Conservation (phyloP, 2,113 vertebrate genomes). For the Anguilla japonica region DNA sequence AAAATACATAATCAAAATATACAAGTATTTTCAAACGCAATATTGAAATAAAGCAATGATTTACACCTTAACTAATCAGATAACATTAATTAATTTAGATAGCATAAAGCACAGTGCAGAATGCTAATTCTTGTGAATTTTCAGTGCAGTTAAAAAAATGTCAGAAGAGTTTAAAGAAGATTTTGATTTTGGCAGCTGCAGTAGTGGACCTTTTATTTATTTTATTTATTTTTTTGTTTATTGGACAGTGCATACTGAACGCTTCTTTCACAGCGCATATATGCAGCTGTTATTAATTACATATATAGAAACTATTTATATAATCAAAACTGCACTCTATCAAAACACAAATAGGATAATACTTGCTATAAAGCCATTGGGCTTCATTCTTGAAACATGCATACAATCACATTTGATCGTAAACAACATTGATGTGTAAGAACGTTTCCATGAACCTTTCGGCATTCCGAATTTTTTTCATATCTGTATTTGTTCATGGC, state of each 20-base stretch:
- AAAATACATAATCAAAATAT: no score
- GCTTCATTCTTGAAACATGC: no score
- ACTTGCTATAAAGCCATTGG: no score
- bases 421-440: no score
- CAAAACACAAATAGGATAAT: neutral
- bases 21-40: no score
- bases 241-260: neutral
- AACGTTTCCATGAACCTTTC: no score
- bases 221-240: neutral
- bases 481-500: no score
- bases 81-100: no score
- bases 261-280: neutral
- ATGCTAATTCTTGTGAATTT: neutral
- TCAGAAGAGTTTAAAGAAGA: neutral
- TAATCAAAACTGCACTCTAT: neutral
- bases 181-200: slow-evolving; percentile 32
- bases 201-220: neutral
- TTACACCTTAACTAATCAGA: no score
- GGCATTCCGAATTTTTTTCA: no score
- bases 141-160: neutral
- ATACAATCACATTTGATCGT: no score
- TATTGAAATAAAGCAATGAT: no score
- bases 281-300: neutral
- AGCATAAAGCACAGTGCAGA: neutral
- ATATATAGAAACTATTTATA: neutral